Conservation (phyloP, 2,113 vertebrate genomes). For the Picathartes gymnocephalus region DNA sequence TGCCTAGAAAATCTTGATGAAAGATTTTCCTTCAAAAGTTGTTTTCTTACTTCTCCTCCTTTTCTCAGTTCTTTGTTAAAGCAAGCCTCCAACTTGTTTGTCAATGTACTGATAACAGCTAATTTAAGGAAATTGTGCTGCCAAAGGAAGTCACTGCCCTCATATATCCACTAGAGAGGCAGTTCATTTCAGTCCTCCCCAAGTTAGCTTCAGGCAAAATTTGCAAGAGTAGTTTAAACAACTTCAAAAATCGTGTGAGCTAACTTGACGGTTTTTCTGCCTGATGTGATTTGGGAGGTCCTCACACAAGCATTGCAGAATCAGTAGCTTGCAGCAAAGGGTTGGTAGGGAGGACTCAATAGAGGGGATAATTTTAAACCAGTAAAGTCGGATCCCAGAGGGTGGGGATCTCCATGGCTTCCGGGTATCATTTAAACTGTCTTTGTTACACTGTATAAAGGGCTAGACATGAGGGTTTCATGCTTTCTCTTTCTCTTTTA, state of each 20-base stretch:
- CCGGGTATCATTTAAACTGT: background rate
- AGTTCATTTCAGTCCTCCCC: background rate
- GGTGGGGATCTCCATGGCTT: background rate
- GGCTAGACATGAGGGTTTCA: background rate
- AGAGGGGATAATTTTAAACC: background rate
- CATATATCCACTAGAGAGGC: background rate
- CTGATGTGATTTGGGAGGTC: background rate
- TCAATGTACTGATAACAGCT: background rate
- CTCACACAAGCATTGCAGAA: background rate
- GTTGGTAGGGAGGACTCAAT: background rate
- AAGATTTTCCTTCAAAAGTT: background rate
- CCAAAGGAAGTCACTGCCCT: conserved; percentile 7
- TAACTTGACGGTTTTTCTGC: background rate
- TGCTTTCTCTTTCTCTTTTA: background rate
- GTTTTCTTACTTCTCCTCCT: background rate
- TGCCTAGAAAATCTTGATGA: background rate
- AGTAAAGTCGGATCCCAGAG: background rate
- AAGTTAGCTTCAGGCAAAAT: background rate
- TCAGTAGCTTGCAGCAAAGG: background rate
- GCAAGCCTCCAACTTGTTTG: background rate
- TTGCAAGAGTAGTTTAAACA: background rate
- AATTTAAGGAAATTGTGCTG: background rate
- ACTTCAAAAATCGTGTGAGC: background rate
- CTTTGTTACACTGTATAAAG: background rate
- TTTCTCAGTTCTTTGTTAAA: background rate